phyloP scores from a whole-genome alignment of 2,888 invertebrate genomes.

The Stenolophus ochropezus region DNA sequence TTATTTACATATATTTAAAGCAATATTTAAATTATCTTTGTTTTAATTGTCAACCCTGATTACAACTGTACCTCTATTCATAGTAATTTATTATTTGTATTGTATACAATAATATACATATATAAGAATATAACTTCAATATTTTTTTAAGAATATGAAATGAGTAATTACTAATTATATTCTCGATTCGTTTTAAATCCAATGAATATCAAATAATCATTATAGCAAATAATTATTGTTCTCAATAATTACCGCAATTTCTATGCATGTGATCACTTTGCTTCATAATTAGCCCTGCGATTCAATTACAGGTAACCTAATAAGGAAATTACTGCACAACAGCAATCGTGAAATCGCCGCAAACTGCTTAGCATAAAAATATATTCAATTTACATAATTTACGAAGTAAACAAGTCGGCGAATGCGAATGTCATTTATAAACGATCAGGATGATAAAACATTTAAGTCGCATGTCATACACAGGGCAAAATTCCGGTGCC shows the following conservation, averaged over 20 bases:
- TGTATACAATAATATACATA: no score
- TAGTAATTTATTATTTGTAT: no score
- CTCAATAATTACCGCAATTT: neutral
- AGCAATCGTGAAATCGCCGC: neutral
- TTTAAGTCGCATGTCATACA: neutral
- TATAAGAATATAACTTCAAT: no score
- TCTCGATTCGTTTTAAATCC: neutral
- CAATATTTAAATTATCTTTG: no score
- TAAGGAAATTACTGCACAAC: neutral
- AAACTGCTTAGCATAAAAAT: neutral
- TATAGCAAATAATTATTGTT: neutral
- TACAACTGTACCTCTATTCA: no score
- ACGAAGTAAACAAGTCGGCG: neutral
- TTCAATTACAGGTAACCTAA: neutral
- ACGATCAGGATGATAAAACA: neutral
- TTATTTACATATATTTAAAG: no score
- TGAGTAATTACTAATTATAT: neutral
- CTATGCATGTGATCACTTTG: neutral
- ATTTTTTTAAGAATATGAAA: no score
- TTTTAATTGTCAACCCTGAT: no score
- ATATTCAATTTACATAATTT: neutral
- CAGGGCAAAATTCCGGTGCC: neutral
- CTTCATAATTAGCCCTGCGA: neutral
- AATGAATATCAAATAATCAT: conserved; percentile 16
- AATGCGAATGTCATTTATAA: neutral